Evolutionary conservation across 2,797 vertebrate species (phyloP).

Genomic region (Myotis myotis): DNA sequence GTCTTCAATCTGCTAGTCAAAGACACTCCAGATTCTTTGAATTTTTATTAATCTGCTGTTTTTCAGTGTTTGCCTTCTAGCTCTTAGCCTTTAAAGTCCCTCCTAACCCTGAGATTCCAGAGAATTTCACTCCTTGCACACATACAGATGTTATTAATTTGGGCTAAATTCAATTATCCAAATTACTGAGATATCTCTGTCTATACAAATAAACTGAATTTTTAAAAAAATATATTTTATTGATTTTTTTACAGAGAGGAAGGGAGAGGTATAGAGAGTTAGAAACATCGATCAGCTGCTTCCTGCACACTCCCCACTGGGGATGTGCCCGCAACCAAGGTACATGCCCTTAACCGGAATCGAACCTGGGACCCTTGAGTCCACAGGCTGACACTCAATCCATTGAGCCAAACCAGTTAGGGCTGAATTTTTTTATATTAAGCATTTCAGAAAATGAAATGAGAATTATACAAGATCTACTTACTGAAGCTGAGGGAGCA

Average conservation of each 20-base stretch:
- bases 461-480: not conserved
- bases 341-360: too few species aligned
- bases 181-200: not conserved
- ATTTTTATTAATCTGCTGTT: not conserved
- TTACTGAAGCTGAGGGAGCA: not conserved
- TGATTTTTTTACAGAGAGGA: too few species aligned
- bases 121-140: not conserved
- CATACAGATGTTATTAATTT: not conserved
- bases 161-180: not conserved
- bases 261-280: too few species aligned
- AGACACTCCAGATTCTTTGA: not conserved
- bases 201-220: not conserved
- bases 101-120: not conserved
- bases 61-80: not conserved
- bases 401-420: too few species aligned
- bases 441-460: not conserved
- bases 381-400: too few species aligned
- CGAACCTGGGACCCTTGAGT: too few species aligned
- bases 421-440: not conserved
- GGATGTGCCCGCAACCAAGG: too few species aligned
- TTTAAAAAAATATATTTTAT: too few species aligned
- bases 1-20: not conserved
- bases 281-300: too few species aligned
- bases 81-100: not conserved
- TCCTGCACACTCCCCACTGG: too few species aligned